Evolutionary conservation across 1,140 invertebrate species (phyloP).

Genomic region (Tetranychus cinnabarinus): DNA sequence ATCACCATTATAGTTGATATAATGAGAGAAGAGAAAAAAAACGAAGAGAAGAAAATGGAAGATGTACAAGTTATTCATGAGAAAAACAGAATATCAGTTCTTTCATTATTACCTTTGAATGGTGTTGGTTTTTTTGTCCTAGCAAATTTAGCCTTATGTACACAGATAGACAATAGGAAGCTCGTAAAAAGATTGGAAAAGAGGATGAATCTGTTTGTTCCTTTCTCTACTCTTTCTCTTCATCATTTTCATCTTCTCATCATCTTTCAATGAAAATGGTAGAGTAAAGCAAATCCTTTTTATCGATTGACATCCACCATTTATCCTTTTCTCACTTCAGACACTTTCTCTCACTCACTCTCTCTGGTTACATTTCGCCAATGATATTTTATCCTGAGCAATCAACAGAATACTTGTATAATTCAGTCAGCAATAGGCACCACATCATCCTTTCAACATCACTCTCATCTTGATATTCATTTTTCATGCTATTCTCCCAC

Average conservation of each 20-base stretch:
- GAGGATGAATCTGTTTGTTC: background rate
- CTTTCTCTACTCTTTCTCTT: background rate
- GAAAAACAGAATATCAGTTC: background rate
- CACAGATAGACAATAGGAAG: background rate
- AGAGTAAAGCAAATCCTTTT: background rate
- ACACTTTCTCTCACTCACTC: background rate
- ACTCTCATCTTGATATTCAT: background rate
- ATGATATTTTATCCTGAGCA: background rate
- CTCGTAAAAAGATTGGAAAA: background rate
- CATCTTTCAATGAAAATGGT: background rate
- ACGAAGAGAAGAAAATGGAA: too few species aligned
- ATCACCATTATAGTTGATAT: too few species aligned
- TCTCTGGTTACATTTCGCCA: background rate
- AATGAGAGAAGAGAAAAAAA: too few species aligned
- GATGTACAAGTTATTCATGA: too few species aligned
- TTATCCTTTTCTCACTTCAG: background rate
- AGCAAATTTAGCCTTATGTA: background rate
- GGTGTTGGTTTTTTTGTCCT: background rate
- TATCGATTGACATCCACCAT: background rate
- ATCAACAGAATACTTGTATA: background rate
- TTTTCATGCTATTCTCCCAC: background rate
- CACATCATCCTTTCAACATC: background rate
- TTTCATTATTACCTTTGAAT: background rate
- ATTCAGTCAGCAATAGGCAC: background rate
- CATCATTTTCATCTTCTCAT: background rate